phyloP scores from a whole-genome alignment of 2,113 vertebrate genomes.

The Cochlearius cochlearius region DNA sequence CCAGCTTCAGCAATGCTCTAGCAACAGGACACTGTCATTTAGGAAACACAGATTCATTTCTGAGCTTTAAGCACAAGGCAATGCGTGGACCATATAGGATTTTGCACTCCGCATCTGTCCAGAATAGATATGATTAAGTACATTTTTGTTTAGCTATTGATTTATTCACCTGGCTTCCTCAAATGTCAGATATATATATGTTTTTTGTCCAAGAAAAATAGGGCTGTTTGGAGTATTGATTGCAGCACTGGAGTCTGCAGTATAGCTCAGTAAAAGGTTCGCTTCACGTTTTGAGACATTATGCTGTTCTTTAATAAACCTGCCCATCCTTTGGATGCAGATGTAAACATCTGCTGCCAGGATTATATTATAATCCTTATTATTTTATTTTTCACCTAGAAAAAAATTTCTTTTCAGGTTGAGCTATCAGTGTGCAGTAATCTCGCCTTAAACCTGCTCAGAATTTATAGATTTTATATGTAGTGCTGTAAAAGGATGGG shows the following conservation, averaged over 20 bases:
- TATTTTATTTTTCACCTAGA: neutral
- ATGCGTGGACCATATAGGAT: neutral
- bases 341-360: neutral
- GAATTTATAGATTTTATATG: neutral
- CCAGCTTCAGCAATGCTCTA: neutral
- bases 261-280: neutral
- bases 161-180: constrained; percentile 51
- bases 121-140: constrained; percentile 43
- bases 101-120: constrained; percentile 16
- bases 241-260: constrained; percentile 3
- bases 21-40: neutral
- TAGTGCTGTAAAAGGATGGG: neutral
- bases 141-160: constrained; percentile 48
- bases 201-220: constrained; percentile 46
- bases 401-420: neutral
- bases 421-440: neutral
- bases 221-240: constrained; percentile 16
- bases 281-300: neutral
- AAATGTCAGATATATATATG: constrained; percentile 5
- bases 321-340: neutral
- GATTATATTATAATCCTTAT: neutral
- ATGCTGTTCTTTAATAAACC: neutral
- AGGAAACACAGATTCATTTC: neutral
- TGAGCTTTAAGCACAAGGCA: neutral
- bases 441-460: neutral